Evolutionary conservation across 1,140 invertebrate species (phyloP).

Genomic region (Megathymus violae): DNA sequence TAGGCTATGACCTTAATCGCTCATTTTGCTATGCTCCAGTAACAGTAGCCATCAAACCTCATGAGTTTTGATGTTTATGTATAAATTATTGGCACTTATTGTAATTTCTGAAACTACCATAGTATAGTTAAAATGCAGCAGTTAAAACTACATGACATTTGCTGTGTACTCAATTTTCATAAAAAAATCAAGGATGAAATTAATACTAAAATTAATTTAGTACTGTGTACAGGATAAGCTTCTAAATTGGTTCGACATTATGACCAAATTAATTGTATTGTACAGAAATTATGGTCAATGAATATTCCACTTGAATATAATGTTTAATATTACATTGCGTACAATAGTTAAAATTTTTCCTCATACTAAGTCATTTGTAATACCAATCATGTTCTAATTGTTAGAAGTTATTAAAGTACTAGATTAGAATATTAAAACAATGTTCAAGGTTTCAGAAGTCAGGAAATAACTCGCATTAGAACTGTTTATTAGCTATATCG

Average conservation of each 20-base stretch:
- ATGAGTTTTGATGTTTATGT: too few relatives aligned
- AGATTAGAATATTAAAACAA: conserved; percentile 32
- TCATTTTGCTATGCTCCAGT: too few relatives aligned
- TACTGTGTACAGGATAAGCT: not conserved
- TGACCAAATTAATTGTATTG: not conserved
- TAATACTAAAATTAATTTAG: not conserved
- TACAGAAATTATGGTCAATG: too few relatives aligned
- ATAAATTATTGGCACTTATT: too few relatives aligned
- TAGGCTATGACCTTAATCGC: too few relatives aligned
- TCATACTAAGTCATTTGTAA: conserved; percentile 10
- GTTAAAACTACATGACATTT: not conserved
- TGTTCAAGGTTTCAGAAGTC: conserved; percentile 22
- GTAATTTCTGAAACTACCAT: too few relatives aligned
- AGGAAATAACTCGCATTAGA: conserved; percentile 7
- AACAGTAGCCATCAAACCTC: too few relatives aligned
- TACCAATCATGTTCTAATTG: conserved; percentile 4
- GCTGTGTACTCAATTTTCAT: too few relatives aligned
- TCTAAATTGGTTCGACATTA: not conserved
- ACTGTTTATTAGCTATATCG: not conserved
- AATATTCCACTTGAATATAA: too few relatives aligned
- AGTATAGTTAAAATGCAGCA: too few relatives aligned
- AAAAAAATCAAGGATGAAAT: not conserved
- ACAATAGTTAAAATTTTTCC: too few relatives aligned
- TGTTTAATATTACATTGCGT: too few relatives aligned
- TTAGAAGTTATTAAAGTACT: conserved; percentile 20